phyloP scores from a whole-genome alignment of 2,113 vertebrate species.

The Sardina pilchardus region DNA sequence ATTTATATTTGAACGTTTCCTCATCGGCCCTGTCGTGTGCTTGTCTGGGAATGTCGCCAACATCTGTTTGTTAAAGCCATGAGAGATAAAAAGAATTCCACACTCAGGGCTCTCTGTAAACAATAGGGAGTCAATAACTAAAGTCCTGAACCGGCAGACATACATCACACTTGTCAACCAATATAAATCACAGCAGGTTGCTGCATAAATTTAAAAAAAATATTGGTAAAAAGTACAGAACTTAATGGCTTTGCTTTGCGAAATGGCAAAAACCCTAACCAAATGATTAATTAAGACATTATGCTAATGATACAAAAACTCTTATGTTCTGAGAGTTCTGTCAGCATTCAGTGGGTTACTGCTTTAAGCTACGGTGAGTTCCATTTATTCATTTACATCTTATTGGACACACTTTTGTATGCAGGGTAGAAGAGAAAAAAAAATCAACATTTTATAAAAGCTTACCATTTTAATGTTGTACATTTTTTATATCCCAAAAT shows the following conservation, averaged over 20 bases:
- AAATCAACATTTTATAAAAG: conserved; percentile 59
- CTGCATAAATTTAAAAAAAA: background rate
- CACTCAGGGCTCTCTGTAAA: background rate
- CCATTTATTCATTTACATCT: conserved; percentile 3
- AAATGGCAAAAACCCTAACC: background rate
- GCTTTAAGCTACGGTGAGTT: background rate
- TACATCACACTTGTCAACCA: background rate
- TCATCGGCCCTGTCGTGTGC: background rate
- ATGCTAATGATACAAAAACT: background rate
- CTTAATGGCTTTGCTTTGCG: background rate
- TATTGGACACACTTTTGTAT: background rate
- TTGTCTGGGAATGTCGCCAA: background rate
- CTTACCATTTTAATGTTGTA: conserved; percentile 70
- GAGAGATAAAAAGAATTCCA: background rate
- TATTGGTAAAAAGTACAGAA: background rate
- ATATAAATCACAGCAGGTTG: background rate
- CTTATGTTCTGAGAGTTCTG: background rate
- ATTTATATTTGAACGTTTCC: background rate
- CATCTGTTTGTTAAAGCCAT: conserved; percentile 2
- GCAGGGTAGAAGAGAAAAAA: conserved; percentile 27
- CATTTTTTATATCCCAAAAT: conserved; percentile 59
- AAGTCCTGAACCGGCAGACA: background rate
- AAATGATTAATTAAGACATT: background rate
- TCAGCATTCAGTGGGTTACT: background rate
- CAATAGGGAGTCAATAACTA: background rate